phyloP scores from a whole-genome alignment of 2,113 vertebrate species.

The Micronycteris hirsuta region DNA sequence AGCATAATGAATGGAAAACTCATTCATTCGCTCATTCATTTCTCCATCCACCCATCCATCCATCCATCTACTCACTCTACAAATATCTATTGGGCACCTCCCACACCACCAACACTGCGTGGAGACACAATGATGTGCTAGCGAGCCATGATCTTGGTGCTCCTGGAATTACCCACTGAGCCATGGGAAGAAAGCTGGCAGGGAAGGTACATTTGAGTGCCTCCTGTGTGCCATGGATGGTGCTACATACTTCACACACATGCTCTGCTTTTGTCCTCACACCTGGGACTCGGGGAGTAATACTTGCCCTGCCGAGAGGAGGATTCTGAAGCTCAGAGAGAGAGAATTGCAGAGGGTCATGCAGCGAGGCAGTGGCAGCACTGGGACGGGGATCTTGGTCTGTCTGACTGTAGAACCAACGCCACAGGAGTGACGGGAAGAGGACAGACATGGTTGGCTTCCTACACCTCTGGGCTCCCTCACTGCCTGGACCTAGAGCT shows the following conservation, averaged over 20 bases:
- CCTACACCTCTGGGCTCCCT: neutral
- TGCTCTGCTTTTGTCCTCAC: neutral
- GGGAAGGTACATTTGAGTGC: neutral
- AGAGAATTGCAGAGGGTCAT: neutral
- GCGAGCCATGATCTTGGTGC: neutral
- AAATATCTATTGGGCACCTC: neutral
- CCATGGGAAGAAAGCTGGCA: neutral
- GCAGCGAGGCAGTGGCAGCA: neutral
- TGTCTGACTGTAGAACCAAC: neutral
- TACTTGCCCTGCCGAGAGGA: neutral
- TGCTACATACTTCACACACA: neutral
- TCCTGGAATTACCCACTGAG: neutral
- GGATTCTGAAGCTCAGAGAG: neutral
- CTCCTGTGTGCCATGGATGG: neutral
- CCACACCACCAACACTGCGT: fast-evolving
- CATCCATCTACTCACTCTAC: too few relatives aligned
- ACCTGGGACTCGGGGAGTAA: neutral
- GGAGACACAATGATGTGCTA: neutral
- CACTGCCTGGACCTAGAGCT: neutral
- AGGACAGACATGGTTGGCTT: neutral
- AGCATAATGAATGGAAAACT: neutral
- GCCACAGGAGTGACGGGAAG: neutral
- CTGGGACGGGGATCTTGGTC: neutral
- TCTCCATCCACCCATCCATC: neutral
- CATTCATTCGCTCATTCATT: neutral